Evolutionary conservation across 2,888 invertebrate species (phyloP), one percentile per base, ranked within the genome.

Genomic region (Nemotelus nigrinus): DNA sequence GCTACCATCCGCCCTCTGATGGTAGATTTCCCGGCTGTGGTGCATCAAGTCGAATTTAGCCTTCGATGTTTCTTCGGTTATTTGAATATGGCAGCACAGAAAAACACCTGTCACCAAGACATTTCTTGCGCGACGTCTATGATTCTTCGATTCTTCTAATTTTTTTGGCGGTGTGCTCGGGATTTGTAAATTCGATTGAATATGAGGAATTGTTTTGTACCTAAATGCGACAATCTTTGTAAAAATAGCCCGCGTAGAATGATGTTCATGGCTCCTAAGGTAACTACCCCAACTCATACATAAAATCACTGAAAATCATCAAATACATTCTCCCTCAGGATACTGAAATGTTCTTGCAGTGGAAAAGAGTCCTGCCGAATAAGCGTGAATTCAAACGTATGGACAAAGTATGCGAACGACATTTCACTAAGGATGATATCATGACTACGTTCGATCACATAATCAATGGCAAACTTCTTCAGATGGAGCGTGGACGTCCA

Each of bases 171-270:
- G 25, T 25, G 10, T 10, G 1, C 7, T 53, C 53, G 10, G 53
- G 25, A 25, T 57, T 39, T 60, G 5, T 50, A 7, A 50, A 7
- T 50, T 7, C 50, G n/a, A 25, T 25, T 43, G 25, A 80, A 79
- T 55, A 84, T 84, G 84, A 77, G 83, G 10, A 83, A 82, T 71
- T 84, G 84, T 79, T 83, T 82, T 76, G 81, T 84, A 2, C 83
- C 83, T 0, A 82, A 83, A 67, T 84, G 84, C 74, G 83, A 83
- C 74, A 77, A 68, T 55, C 77, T 81, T 7, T 81, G 82, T 58
- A 81, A 80, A 57, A 76, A 80, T 58, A 68, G 81, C 4, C 45
- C 78, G 5, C 81, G 82, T 77, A 77, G 82, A 44, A 81, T 81
- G 76, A 83, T 83, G 83, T 84, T 84, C 77, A 75, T 79, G 6